phyloP scores from a whole-genome alignment of 37 sponge, comb jelly and placozoan species.

The Diacarnus erythraeanus region DNA sequence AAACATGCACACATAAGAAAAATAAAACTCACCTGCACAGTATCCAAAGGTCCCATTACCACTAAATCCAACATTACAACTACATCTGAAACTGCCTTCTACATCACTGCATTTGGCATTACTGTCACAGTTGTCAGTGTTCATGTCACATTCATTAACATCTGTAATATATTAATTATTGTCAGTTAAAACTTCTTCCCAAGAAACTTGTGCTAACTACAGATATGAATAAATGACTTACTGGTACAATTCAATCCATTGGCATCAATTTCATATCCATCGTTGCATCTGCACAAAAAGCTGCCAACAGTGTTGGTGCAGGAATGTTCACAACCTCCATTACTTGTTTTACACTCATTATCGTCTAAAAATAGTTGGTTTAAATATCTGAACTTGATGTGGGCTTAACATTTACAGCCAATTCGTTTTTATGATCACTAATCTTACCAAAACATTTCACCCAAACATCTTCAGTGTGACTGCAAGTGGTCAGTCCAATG shows the following conservation, averaged over 20 bases:
- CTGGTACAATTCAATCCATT: constrained; percentile 20
- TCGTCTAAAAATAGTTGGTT: constrained; percentile 20
- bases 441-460: constrained; percentile 16
- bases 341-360: constrained; percentile 35
- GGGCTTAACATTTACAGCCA: too few species aligned
- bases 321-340: constrained; percentile 41
- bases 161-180: constrained; percentile 1
- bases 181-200: too few species aligned
- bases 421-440: background rate
- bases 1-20: background rate
- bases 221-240: background rate
- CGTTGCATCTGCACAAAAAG: constrained; percentile 26
- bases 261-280: constrained; percentile 7
- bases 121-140: background rate
- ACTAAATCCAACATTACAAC: background rate
- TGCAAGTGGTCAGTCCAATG: background rate
- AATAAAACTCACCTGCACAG: background rate
- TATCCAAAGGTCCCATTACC: constrained; percentile 2
- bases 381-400: background rate
- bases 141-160: background rate
- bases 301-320: constrained; percentile 52
- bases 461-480: constrained; percentile 12
- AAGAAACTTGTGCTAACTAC: too few species aligned
- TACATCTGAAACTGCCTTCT: background rate
- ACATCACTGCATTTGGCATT: constrained; percentile 10